A percentile compares a stretch with the other conserved stretches of the same genome.
Conservation (phyloP, 2,797 vertebrate genomes). For the Parauchenoglanis punctatus region DNA sequence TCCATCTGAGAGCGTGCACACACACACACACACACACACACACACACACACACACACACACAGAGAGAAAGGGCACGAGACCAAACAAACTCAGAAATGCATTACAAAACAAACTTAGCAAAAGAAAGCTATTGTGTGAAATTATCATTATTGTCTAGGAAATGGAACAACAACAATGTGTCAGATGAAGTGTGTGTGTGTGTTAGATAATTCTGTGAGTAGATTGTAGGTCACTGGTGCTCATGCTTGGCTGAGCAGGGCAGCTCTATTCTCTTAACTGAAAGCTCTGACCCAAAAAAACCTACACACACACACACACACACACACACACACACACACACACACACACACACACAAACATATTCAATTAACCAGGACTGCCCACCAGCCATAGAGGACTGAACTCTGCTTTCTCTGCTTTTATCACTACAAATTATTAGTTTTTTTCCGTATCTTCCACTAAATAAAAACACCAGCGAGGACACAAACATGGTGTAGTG, state of each 20-base stretch:
- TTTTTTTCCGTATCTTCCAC: neutral
- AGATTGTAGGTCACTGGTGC: constrained; percentile 75
- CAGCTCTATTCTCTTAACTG: constrained; percentile 69
- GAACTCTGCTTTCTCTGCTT: neutral
- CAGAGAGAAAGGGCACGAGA: neutral
- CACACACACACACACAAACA: constrained; percentile 53
- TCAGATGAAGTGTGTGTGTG: constrained; percentile 11
- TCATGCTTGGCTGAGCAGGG: constrained; percentile 69
- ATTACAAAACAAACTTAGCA: neutral
- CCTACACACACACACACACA: constrained; percentile 58
- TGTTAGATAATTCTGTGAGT: constrained; percentile 64
- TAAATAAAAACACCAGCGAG: neutral
- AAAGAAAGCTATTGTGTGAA: neutral
- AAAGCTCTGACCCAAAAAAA: constrained; percentile 68
- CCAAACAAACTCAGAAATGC: neutral
- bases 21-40: constrained; percentile 17
- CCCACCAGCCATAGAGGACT: neutral
- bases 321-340: constrained; percentile 52
- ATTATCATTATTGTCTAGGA: neutral
- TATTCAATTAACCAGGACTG: constrained; percentile 16
- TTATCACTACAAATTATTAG: neutral
- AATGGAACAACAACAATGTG: neutral
- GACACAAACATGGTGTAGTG: constrained; percentile 4
- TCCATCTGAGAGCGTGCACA: constrained; percentile 63
- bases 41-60: neutral